These are phyloP conservation scores for Synergus umbraculus DNA, from an alignment of 2,888 invertebrate genomes.

Conservation along the genomic window DNA sequence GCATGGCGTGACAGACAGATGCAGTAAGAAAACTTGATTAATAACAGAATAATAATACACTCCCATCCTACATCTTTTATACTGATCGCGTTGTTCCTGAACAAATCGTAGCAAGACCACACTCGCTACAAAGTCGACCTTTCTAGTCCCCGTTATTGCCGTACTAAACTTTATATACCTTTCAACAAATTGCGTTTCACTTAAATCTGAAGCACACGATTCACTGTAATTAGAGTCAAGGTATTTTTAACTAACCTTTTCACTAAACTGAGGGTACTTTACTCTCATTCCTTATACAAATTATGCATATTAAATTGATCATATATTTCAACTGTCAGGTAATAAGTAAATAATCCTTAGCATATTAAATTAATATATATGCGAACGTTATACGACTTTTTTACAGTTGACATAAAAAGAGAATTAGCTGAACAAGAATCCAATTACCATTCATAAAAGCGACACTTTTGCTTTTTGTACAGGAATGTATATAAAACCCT, in stretches of 20 bases:
- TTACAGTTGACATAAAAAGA: not conserved
- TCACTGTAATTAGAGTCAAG: conserved; percentile 33
- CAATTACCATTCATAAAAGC: not conserved
- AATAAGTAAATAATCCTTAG: too few species aligned
- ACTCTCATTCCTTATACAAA: conserved; percentile 48
- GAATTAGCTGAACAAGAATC: not conserved
- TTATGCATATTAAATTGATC: not conserved
- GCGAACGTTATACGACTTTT: not conserved
- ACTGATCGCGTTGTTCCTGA: conserved; percentile 33
- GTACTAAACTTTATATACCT: conserved; percentile 36
- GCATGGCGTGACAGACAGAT: conserved; percentile 57
- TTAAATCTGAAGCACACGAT: conserved; percentile 22
- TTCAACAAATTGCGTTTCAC: conserved; percentile 33
- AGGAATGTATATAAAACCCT: not conserved
- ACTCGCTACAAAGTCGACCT: conserved; percentile 12
- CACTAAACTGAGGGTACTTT: not conserved
- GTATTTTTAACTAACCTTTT: not conserved
- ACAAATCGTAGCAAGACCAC: conserved; percentile 21
- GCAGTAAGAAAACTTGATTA: conserved; percentile 72
- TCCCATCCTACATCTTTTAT: conserved; percentile 43
- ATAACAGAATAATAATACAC: conserved; percentile 73
- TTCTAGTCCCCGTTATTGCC: conserved; percentile 21
- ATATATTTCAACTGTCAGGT: too few species aligned
- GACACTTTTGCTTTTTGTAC: not conserved
- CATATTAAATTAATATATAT: not conserved